Conservation (phyloP, 2,113 vertebrate genomes). For the Carassius auratus region DNA sequence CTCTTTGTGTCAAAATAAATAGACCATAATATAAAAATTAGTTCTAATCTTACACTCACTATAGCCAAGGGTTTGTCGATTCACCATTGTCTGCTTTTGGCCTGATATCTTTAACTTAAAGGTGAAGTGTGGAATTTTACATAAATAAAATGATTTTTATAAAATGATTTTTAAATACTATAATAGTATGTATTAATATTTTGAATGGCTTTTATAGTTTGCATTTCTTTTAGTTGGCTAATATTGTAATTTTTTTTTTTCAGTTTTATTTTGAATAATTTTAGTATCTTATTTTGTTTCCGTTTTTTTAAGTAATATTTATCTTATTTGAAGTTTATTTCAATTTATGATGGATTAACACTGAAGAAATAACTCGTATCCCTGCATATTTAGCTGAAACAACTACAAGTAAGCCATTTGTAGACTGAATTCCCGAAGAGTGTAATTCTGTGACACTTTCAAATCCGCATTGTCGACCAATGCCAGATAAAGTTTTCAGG, state of each 20-base stretch:
- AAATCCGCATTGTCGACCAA: background rate
- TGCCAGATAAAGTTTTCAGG: background rate
- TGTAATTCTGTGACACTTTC: background rate
- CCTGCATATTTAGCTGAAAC: background rate
- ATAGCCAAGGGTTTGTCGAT: background rate
- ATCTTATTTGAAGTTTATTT: too few relatives aligned
- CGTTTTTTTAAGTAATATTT: too few relatives aligned
- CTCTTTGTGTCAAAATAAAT: background rate
- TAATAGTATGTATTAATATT: too few relatives aligned
- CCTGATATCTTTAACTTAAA: background rate
- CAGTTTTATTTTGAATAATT: background rate
- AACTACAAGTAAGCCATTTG: background rate
- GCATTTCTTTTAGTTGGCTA: too few relatives aligned
- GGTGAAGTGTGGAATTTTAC: background rate
- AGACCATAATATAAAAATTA: background rate
- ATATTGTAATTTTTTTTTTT: too few relatives aligned
- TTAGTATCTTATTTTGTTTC: too few relatives aligned
- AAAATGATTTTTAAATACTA: background rate
- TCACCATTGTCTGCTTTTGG: background rate
- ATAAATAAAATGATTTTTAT: background rate
- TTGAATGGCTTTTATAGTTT: too few relatives aligned
- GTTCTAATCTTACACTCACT: constrained; percentile 11
- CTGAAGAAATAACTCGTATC: background rate
- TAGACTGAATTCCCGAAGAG: background rate
- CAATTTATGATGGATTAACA: background rate